A percentile compares a stretch with the other conserved stretches of the same genome.
These are phyloP conservation scores for rabbit (Oryctolagus cuniculus) DNA, from an alignment of 2,113 vertebrate species.

Conservation along the genomic window DNA sequence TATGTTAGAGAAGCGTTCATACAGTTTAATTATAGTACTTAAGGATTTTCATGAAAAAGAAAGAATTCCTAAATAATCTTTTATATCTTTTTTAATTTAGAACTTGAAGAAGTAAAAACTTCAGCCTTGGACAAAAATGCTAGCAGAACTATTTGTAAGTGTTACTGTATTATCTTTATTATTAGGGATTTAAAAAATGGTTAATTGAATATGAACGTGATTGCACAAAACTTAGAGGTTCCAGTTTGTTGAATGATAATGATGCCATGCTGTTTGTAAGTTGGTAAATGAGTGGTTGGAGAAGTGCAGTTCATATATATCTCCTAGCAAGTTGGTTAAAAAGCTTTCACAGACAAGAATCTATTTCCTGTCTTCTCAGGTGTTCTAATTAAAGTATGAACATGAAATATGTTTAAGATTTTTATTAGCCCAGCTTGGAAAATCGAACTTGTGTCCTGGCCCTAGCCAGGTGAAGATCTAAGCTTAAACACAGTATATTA, in stretches of 20 bases:
- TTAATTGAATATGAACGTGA: neutral
- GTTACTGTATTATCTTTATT: constrained; percentile 43
- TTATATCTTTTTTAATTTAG: constrained; percentile 83
- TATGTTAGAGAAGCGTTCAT: constrained; percentile 23
- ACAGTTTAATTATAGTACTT: constrained; percentile 7
- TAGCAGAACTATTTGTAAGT: constrained; percentile 93
- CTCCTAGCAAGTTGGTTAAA: constrained; percentile 42
- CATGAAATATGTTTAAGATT: constrained; percentile 12
- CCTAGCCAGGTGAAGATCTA: neutral
- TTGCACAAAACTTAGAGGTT: neutral
- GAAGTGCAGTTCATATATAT: constrained; percentile 36
- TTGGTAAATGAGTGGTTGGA: neutral
- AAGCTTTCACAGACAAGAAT: constrained; percentile 41
- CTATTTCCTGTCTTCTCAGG: constrained; percentile 28
- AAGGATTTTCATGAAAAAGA: constrained; percentile 53
- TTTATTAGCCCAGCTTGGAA: neutral
- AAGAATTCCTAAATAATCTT: constrained; percentile 54
- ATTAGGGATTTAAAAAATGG: neutral
- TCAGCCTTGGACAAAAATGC: constrained; percentile 90
- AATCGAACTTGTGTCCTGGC: neutral
- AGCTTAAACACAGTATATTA: neutral
- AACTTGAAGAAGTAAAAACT: constrained; percentile 91
- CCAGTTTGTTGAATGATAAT: neutral
- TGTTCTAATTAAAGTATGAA: constrained; percentile 50
- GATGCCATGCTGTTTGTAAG: neutral